Evolutionary conservation across 1,140 invertebrate species (phyloP), one percentile per base, ranked within the genome.

Genomic region (Colletes gigas): DNA sequence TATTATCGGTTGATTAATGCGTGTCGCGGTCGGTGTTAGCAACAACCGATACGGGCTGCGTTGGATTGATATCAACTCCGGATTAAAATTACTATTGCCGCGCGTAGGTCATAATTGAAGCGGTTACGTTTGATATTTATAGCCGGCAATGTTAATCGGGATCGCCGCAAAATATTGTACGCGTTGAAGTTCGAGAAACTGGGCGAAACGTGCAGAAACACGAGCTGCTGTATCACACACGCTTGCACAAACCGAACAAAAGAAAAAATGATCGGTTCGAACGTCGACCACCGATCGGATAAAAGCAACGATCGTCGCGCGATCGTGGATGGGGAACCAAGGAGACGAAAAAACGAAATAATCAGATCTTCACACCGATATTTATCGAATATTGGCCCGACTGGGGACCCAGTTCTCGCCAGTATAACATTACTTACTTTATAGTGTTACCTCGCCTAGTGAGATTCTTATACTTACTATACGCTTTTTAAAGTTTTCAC

Each of bases 341-440:
- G 39, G 57, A 59, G 79, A 68, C 12, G 47, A 72, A 68, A 39
- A 52, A 78, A 78, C 14, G 67, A 57, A 83, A 52, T 41, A 59
- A 70, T 78, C 83, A 83, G 41, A 84, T 71, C 52, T 69, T 84
- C 73, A 88, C 88, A 90, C 92, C 92, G 93, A 93, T 93, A 93
- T 93, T 93, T 93, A 92, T 92, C 89, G 92, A 93, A 93, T 93
- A 93, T 93, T 93, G 91, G 91, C 89, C 92, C 92, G 86, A 86
- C 88, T 92, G 89, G 91, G 88, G 88, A 88, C 92, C 92, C 89
- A 91, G 84, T 81, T 92, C 88, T 93, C 85, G 92, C 92, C 92
- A 92, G 91, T 88, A 88, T 91, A 90, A 89, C 67, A 87, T 90
- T 90, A 90, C 77, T 87, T 87, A 87, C 17, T 73, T 84, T 81